Base-by-base conservation (phyloP, 1,140 invertebrate genomes). In the Seison nebaliae region DNA sequence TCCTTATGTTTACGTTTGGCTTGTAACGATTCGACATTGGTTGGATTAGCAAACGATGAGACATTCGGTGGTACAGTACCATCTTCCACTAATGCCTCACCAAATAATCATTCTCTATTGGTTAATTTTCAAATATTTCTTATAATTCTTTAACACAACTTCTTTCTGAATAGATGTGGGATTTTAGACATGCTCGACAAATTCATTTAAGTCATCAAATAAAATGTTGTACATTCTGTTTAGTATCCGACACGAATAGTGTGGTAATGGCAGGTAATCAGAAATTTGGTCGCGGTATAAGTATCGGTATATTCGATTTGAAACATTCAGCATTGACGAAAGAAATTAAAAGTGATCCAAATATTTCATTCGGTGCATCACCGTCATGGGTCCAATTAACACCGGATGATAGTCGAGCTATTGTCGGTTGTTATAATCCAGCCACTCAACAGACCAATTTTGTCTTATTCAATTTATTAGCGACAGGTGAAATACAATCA, bases 201-300 rank as follows among this genome's bases (percentile, higher is more conserved):
- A 35, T 42, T 17, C 39, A 42, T 29, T 28, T 42, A 31, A 35
- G 24, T 5, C 39, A 42, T 42, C 39, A 42, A 24, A 42, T 42
- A 15, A 42, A 42, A 30, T 42, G 39, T 15, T 35, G 28, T n/a
- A 28, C 33, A 19, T 42, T 42, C 26, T 16, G 23, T n/a, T 12
- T 42, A 21, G 36, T 33, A 22, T 18, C 29, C 12, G 29, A 42
- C 23, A 35, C 39, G 3, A 42, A 42, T 32, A 35, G 23, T 12
- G 29, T 42, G 2, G 20, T 34, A 11, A 42, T 42, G 39, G 39
- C 39, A 16, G 34, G 39, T 31, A 42, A 42, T 30, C 39, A 42
- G 26, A 32, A 31, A 7, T 42, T 32, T 15, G 39, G 39, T 9
- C 18, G 29, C 14, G 39, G 39, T 12, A 36, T 42, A 17, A 32